Percentiles rank a stretch among this genome's conserved stretches.
Evolutionary conservation across 64 coral and sea anemone species (phyloP).

Genomic region (Stylophora pistillata): DNA sequence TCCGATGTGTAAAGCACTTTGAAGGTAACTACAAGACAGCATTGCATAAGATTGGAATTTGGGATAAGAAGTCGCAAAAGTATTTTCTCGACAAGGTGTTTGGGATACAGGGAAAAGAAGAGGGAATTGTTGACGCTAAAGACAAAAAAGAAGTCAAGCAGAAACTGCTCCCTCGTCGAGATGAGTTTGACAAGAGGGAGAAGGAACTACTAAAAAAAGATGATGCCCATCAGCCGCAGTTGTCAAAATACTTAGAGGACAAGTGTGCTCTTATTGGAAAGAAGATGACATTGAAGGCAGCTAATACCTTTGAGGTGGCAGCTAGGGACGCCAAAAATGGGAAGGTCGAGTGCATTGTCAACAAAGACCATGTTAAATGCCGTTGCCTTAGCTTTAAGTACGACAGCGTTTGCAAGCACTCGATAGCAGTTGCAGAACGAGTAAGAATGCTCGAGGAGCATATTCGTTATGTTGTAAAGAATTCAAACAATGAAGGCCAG

Average conservation of each 20-base stretch:
- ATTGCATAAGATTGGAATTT: conserved; percentile 20
- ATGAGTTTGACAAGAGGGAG: conserved; percentile 39
- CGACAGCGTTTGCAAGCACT: conserved; percentile 53
- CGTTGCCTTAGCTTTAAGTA: conserved; percentile 47
- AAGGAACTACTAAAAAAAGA: conserved; percentile 32
- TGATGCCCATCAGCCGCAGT: conserved; percentile 30
- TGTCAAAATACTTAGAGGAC: too few relatives aligned
- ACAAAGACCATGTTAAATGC: conserved; percentile 42
- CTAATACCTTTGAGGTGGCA: conserved; percentile 56
- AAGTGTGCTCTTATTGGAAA: too few relatives aligned
- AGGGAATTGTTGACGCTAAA: conserved; percentile 36
- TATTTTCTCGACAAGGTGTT: conserved; percentile 41
- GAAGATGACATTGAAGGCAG: conserved; percentile 36
- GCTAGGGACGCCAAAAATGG: conserved; percentile 23
- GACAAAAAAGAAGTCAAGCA: conserved; percentile 51
- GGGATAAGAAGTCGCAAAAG: background rate
- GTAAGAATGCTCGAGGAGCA: conserved; percentile 44
- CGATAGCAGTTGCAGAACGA: conserved; percentile 48
- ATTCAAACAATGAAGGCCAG: conserved; percentile 30
- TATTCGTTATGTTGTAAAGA: conserved; percentile 25
- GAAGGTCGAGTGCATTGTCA: conserved; percentile 43
- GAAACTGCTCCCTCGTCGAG: conserved; percentile 12
- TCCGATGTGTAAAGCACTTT: conserved; percentile 52
- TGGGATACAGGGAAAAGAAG: conserved; percentile 41
- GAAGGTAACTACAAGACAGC: conserved; percentile 26